A percentile compares a stretch with the other conserved stretches of the same genome.
Conservation (phyloP, 2,888 invertebrate genomes). For the Coecobrya sp. region DNA sequence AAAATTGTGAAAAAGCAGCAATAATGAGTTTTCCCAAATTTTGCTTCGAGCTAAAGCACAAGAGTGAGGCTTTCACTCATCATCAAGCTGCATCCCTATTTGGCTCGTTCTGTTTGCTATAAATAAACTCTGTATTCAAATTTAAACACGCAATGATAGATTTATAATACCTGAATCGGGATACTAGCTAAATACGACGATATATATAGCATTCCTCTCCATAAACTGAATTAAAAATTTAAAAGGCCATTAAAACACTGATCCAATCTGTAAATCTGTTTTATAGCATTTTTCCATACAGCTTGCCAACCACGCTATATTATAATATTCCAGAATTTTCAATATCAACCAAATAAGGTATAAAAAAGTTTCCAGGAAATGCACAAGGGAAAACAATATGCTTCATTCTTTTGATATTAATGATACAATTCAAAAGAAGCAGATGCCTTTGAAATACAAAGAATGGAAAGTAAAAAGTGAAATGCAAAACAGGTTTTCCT, state of each 20-base stretch:
- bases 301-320: not conserved
- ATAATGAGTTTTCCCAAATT: not conserved
- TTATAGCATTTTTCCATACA: too few relatives aligned
- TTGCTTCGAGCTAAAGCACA: not conserved
- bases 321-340: too few relatives aligned
- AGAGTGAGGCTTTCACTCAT: not conserved
- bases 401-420: not conserved
- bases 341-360: not conserved
- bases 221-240: too few relatives aligned
- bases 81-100: too few relatives aligned
- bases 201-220: too few relatives aligned
- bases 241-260: too few relatives aligned
- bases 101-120: too few relatives aligned
- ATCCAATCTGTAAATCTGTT: too few relatives aligned
- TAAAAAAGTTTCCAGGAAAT: not conserved
- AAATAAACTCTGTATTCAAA: too few relatives aligned
- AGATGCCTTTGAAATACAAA: not conserved
- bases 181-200: too few relatives aligned
- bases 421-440: not conserved
- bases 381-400: not conserved
- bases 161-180: not conserved
- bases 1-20: not conserved
- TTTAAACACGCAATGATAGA: not conserved
- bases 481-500: not conserved
- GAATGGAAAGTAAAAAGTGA: not conserved